Base-by-base conservation (phyloP, 2,797 vertebrate species). In the Poeciliopsis turneri region DNA sequence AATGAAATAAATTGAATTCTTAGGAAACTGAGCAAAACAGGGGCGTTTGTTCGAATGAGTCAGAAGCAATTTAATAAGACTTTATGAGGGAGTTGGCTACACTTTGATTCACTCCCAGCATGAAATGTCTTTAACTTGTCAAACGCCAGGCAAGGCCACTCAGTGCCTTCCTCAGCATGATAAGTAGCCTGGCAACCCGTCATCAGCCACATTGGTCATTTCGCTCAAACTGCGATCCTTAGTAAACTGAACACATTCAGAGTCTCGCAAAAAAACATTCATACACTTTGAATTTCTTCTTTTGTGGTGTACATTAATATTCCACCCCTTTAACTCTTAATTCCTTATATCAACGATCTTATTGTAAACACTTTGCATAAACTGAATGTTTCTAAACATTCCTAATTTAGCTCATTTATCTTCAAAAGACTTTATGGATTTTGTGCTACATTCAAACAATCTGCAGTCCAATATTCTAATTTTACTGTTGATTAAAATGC, bases 31-130 rank as follows among this genome's bases (percentile, higher is more conserved):
- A 71, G 41, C 36, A 39, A 70, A 47, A 55, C 28, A 13, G 69
- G 1, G 39, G 43, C 30, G 18, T 55, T 66, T 49, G 25, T 28
- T 25, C 77, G 59, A 61, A 59, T 39, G 41, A 78, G 66, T 72
- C 69, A 72, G 4, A 72, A 59, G 13, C 78, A 20, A 71, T 77
- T 76, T 78, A 79, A 57, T 46, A 41, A 43, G 55, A 47, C 39
- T 86, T 80, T 53, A 80, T 74, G 51, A 79, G 78, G 68, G 79
- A 80, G 76, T 79, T 11, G 18, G 47, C 74, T 18, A 69, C 64
- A 76, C 33, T 11, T 10, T n/a, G 61, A 76, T 61, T 78, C 76
- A 80, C 70, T 77, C 73, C 75, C 81, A 78, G 49, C 28, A 49
- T 12, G 39, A 69, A 82, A 81, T 74, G 61, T 46, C 39, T 79